Base-by-base conservation (phyloP, 1,140 invertebrate genomes). In the Euschistus heros region DNA sequence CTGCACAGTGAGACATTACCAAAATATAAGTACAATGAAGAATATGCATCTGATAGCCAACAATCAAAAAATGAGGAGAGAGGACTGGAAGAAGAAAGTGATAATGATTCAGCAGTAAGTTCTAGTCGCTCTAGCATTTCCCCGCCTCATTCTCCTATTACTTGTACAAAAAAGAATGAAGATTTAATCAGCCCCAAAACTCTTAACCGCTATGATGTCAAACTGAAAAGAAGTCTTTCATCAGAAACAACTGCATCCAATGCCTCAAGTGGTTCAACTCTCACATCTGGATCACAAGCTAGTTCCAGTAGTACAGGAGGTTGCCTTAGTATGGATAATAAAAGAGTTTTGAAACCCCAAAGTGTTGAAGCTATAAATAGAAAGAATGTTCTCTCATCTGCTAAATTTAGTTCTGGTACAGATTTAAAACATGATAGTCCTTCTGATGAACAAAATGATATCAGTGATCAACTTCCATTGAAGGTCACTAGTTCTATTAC, bases 31-130 rank as follows among this genome's bases (percentile, higher is more conserved):
- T 80, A 80, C 64, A 78, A 80, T 33, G 79, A 76, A 46, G 70
- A 72, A 0, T 76, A 73, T 13, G 70, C 72, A 0, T 67, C 69
- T 10, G 72, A 70, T 17, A 76, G 75, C 1, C 74, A 75, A 5
- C 75, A 76, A 15, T 70, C 65, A 1, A 64, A 18, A 8, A 54
- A 60, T 14, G 69, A 70, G 17, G 68, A 72, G 54, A 72, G 74
- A 68, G 71, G 70, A 27, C 47, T 52, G 47, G 80, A 74, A 69
- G 84, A 88, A 70, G 88, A 91, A 69, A 90, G 87, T 69, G 89
- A 92, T 72, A 91, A 89, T 71, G 89, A 92, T 74, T 91, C 89
- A 8, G 88, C 89, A 2, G 86, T 92, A 69, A 90, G 88, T 72
- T 87, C 82, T 42, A 87, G 86, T 42, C 85, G 82, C 79, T 80